A percentile compares a stretch with the other conserved stretches of the same genome.
These are phyloP conservation scores for Smutsia gigantea DNA, from an alignment of 2,797 vertebrate species.

Conservation along the genomic window DNA sequence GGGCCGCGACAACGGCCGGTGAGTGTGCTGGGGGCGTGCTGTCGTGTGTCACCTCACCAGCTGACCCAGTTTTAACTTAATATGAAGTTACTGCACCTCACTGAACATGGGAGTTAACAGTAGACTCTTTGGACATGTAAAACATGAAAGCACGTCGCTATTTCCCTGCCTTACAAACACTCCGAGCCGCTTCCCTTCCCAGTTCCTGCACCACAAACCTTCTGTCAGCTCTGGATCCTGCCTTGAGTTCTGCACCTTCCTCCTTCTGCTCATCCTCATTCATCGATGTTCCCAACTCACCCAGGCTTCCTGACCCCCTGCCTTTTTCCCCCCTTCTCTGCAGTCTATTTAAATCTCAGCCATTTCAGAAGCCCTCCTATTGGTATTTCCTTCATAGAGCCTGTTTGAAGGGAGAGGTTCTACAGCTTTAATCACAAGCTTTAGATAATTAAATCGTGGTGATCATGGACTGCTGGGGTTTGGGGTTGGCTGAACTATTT, in stretches of 20 bases:
- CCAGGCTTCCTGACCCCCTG: background rate
- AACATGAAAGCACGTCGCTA: background rate
- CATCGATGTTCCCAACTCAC: background rate
- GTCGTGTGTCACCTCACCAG: rapidly evolving
- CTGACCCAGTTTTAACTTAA: slow-evolving; percentile 24
- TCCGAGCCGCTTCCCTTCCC: background rate
- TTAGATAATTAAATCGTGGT: background rate
- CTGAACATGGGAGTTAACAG: rapidly evolving
- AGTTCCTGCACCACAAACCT: background rate
- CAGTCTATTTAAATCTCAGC: background rate
- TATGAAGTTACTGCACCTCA: rapidly evolving
- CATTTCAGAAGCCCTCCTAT: background rate
- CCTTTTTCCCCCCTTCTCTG: background rate
- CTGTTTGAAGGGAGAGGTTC: background rate
- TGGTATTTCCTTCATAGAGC: background rate
- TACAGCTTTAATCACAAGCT: background rate
- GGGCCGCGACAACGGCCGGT: slow-evolving; percentile 97
- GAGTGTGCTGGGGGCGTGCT: slow-evolving; percentile 61
- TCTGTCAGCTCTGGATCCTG: background rate
- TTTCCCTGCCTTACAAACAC: background rate
- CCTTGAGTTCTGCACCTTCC: background rate
- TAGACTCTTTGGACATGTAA: background rate
- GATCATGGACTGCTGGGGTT: background rate
- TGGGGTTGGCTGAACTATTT: background rate
- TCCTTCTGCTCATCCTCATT: slow-evolving; percentile 8